Base-by-base conservation (phyloP, 64 coral and sea anemone species). In the Cladopsammia gracilis region DNA sequence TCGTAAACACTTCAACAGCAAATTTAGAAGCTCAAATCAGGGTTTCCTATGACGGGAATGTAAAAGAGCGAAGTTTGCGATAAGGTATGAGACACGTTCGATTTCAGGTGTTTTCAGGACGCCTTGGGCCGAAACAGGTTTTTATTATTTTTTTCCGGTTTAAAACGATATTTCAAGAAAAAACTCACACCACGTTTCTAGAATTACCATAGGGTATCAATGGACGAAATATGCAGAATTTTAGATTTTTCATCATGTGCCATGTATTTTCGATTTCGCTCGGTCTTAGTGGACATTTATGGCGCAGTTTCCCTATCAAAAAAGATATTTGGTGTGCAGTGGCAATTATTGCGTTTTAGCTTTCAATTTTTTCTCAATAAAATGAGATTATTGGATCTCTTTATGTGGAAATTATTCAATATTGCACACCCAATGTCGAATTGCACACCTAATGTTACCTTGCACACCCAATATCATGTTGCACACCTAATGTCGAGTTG, bases 221-320 rank as follows among this genome's bases (percentile, higher is more conserved):
- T 44, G 12, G 60, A 85, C 59, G 45, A 68, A 78, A 78, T 22
- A 78, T 53, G 6, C 52, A 78, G 24, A 58, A 78, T 16, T 16
- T 78, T 78, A n/a, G 76, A 78, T 78, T 78, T 54, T 78, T 78
- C 76, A 78, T 78, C 76, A 78, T 78, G 76, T 78, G 76, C 76
- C 76, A 78, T 46, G 3, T 20, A 7, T 53, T 51, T n/a, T n/a
- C n/a, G n/a, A n/a, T n/a, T n/a, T n/a, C n/a, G 56, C 76, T 78
- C 76, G 48, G 22, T 3, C 13, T 68, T 68, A 68, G 16, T 15
- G 64, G 64, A 68, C 16, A 68, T 68, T 68, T 19, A 53, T n/a
- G n/a, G n/a, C n/a, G n/a, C n/a, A n/a, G n/a, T n/a, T n/a, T n/a
- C n/a, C n/a, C n/a, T n/a, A n/a, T n/a, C n/a, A n/a, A n/a, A n/a